A percentile compares a stretch with the other conserved stretches of the same genome.
These are phyloP conservation scores for Wiebesia pumilae DNA, from an alignment of 1,140 invertebrate genomes.

Conservation along the genomic window DNA sequence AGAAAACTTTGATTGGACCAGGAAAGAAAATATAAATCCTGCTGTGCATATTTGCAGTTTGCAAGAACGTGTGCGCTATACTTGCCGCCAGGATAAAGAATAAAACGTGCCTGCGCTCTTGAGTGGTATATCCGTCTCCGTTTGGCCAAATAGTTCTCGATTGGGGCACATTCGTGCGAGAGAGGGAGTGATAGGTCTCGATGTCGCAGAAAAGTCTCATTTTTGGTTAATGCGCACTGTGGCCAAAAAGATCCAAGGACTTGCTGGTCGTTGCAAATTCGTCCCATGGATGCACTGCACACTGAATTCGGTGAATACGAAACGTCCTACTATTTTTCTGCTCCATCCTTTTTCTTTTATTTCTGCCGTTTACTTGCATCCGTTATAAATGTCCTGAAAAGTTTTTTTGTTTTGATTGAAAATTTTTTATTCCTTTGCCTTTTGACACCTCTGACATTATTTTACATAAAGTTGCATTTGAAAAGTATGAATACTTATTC, in stretches of 20 bases:
- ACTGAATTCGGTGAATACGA: neutral
- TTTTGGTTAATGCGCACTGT: constrained; percentile 13
- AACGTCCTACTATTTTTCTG: neutral
- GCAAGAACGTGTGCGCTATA: too few relatives aligned
- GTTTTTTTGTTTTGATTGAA: too few relatives aligned
- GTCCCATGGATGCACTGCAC: neutral
- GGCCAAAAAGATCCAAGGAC: neutral
- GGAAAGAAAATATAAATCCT: neutral
- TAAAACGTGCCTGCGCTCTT: constrained; percentile 44
- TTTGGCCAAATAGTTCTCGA: neutral
- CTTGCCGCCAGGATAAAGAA: constrained; percentile 36
- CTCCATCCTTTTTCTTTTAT: neutral
- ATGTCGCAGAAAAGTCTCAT: neutral
- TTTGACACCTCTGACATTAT: too few relatives aligned
- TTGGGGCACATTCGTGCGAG: neutral
- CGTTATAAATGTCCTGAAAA: too few relatives aligned
- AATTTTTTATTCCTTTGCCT: too few relatives aligned
- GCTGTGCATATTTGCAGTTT: neutral
- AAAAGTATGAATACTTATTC: too few relatives aligned
- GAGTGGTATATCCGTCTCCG: neutral
- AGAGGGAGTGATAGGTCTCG: neutral
- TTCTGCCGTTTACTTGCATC: neutral
- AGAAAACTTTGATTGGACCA: neutral
- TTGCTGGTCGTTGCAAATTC: neutral
- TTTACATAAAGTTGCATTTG: too few relatives aligned